phyloP scores from a whole-genome alignment of 2,888 invertebrate species.

The Frankliniella fusca region DNA sequence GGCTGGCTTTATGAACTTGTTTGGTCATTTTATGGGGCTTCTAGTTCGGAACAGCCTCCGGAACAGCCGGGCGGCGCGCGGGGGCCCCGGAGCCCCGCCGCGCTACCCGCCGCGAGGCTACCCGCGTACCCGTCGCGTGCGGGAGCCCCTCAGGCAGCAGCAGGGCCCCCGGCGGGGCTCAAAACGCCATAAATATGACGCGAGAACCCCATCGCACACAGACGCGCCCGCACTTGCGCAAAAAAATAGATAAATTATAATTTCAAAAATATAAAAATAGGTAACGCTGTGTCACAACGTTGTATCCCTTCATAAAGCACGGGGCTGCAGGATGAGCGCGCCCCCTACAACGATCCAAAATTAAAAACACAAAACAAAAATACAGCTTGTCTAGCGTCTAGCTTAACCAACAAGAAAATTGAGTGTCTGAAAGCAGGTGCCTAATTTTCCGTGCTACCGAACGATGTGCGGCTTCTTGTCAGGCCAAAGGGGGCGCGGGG shows the following conservation, averaged over 20 bases:
- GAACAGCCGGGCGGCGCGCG: background rate
- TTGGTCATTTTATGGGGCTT: constrained; percentile 20
- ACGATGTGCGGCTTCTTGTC: too few relatives aligned
- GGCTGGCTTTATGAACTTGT: constrained; percentile 11
- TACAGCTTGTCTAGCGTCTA: too few relatives aligned
- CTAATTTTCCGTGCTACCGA: too few relatives aligned
- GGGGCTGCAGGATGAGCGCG: background rate
- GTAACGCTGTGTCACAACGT: background rate
- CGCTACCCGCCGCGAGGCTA: background rate
- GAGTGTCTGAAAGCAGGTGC: too few relatives aligned
- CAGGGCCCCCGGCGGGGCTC: background rate
- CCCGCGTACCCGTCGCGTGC: background rate
- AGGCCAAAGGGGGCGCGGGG: too few relatives aligned
- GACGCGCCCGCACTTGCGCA: too few relatives aligned
- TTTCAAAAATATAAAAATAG: too few relatives aligned
- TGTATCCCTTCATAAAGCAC: background rate
- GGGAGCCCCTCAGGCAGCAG: background rate
- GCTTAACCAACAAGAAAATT: too few relatives aligned
- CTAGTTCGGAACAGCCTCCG: background rate
- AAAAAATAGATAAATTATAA: too few relatives aligned
- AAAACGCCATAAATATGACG: background rate
- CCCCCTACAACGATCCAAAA: too few relatives aligned
- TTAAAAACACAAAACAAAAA: too few relatives aligned
- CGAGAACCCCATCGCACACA: background rate
- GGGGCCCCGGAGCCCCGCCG: background rate